Base-by-base conservation (phyloP, 2,888 invertebrate genomes). In the Resseliella maxima region DNA sequence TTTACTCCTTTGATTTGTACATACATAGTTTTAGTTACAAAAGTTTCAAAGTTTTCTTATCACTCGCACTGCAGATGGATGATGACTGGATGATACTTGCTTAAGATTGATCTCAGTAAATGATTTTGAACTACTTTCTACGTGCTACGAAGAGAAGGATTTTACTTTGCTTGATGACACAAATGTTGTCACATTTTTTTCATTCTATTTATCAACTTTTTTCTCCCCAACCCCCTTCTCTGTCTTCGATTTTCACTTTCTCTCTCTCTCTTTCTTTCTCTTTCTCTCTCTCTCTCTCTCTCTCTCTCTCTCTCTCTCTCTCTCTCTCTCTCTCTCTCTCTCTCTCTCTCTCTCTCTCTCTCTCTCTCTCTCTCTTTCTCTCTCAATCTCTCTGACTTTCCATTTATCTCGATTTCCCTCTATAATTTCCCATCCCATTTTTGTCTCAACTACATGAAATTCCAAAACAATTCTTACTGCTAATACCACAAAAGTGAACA, bases 41-140 rank as follows among this genome's bases (percentile, higher is more conserved):
- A n/a, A 50, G 46, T 50, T 50, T 6, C 8, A 50, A 50, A 50
- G 46, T 50, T 50, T 50, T 50, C 46, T 50, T 50, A 50, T 50
- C 46, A 18, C 46, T 2, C 8, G 18, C 46, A 50, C 18, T 50
- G 46, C 46, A 50, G 46, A 50, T 50, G 46, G 46, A 50, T 50
- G 46, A 50, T 50, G 46, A 50, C 46, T 50, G 18, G 46, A 15
- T 50, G 8, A 50, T 15, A 50, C 46, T 50, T 50, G 18, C 46
- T 50, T 50, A 50, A 50, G 46, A 50, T 15, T 50, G 46, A 50
- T 50, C 46, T 50, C 46, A 50, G 46, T 50, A 50, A 50, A 50
- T 50, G 46, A 50, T 50, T 50, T 50, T 50, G 46, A 50, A 50
- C 46, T 50, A 50, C 46, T 50, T 50, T 50, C 46, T 50, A 50